Evolutionary conservation across 2,113 vertebrate genomes (phyloP).

Genomic region (Nerophis lumbriciformis): DNA sequence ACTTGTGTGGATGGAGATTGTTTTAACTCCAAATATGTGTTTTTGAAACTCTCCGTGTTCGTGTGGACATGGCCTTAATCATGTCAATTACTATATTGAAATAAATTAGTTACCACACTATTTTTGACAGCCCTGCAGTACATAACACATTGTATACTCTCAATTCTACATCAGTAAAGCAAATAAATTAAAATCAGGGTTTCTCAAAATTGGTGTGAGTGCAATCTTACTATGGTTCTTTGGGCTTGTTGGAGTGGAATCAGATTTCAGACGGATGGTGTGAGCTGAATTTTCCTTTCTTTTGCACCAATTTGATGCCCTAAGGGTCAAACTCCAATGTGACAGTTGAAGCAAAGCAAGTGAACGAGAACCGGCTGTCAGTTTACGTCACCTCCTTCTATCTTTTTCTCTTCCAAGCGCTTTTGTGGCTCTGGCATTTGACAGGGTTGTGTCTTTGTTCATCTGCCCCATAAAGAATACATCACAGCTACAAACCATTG

Average conservation of each 20-base stretch:
- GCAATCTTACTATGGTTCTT: conserved; percentile 5
- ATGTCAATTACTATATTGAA: no score
- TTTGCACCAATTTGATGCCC: conserved; percentile 47
- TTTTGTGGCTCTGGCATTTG: conserved; percentile 19
- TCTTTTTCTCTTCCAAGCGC: conserved; percentile 26
- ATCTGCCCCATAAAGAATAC: conserved; percentile 32
- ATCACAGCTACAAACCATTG: conserved; percentile 15
- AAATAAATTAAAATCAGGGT: no score
- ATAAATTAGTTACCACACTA: no score
- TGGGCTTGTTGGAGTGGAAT: conserved; percentile 36
- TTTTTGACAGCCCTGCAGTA: no score
- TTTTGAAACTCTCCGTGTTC: no score
- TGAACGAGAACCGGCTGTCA: conserved; percentile 56
- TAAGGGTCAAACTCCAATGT: conserved; percentile 51
- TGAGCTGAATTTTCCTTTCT: conserved; percentile 35
- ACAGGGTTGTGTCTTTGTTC: conserved; percentile 37
- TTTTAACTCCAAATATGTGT: no score
- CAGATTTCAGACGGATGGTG: conserved; percentile 34
- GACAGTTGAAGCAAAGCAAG: conserved; percentile 55
- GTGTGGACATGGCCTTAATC: no score
- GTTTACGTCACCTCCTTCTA: conserved; percentile 34
- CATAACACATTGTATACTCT: background rate
- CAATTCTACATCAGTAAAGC: no score
- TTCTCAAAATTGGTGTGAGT: no score
- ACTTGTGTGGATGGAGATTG: no score